These are phyloP conservation scores for Notamacropus eugenii DNA, from an alignment of 2,797 vertebrate species.

Conservation along the genomic window DNA sequence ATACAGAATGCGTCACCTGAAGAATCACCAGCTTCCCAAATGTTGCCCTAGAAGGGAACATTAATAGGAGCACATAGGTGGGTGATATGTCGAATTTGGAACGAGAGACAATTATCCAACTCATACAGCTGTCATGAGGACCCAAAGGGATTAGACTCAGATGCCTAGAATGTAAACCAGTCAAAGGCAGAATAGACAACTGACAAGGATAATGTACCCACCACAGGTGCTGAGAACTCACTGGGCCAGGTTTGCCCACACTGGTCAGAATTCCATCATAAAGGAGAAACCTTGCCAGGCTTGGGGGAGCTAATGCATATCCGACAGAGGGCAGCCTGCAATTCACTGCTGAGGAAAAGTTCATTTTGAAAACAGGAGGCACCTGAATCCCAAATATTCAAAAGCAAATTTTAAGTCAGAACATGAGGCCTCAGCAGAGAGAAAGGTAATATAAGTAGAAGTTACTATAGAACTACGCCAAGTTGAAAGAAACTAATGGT, in stretches of 20 bases:
- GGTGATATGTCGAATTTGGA: background rate
- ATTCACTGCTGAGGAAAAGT: background rate
- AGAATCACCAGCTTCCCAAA: background rate
- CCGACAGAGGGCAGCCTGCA: background rate
- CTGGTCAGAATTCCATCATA: background rate
- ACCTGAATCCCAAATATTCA: background rate
- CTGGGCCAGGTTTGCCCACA: background rate
- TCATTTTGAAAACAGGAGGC: background rate
- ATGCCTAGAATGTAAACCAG: background rate
- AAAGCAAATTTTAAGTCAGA: background rate
- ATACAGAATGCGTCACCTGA: background rate
- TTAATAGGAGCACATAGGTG: background rate
- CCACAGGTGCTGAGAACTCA: background rate
- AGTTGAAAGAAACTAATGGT: background rate
- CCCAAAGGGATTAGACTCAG: background rate
- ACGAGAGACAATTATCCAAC: background rate
- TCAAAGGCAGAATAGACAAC: background rate
- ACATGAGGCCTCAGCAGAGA: background rate
- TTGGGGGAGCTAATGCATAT: background rate
- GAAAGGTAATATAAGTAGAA: background rate
- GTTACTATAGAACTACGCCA: background rate
- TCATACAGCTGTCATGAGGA: background rate
- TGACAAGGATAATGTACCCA: background rate
- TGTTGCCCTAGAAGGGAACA: background rate
- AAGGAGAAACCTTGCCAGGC: background rate